phyloP scores from a whole-genome alignment of 2,797 vertebrate genomes.

The Eurystomus glaucurus region DNA sequence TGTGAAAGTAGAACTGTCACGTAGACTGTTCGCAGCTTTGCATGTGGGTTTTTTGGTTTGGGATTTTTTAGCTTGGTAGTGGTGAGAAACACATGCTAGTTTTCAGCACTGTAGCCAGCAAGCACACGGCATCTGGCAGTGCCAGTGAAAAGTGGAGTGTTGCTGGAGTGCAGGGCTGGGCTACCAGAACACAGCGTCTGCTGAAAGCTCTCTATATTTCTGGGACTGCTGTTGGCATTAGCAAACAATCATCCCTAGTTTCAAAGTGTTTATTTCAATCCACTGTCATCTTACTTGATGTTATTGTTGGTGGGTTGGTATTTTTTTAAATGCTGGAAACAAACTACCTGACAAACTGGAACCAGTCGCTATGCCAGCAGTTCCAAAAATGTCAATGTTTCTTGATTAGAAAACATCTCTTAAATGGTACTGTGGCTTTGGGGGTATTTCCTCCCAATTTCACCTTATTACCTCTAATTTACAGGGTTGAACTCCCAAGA shows the following conservation, averaged over 20 bases:
- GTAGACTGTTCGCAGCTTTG: neutral
- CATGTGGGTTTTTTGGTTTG: neutral
- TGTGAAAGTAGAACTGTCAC: neutral
- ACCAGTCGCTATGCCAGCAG: neutral
- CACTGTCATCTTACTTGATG: accelerated
- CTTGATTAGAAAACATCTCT: neutral
- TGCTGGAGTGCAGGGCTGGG: neutral
- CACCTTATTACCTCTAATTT: neutral
- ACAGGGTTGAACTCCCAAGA: neutral
- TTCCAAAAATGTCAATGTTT: neutral
- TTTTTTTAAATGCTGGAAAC: neutral
- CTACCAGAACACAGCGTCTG: neutral
- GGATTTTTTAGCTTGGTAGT: neutral
- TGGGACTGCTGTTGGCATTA: neutral
- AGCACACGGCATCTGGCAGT: neutral
- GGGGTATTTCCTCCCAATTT: neutral
- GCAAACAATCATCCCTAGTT: neutral
- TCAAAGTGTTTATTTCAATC: neutral
- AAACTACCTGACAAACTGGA: neutral
- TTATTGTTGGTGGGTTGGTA: neutral
- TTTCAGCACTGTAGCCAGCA: neutral
- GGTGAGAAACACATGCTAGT: neutral
- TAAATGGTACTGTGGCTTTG: neutral
- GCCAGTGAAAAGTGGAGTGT: neutral
- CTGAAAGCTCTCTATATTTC: neutral